Evolutionary conservation across 2,888 invertebrate species (phyloP), one percentile per base, ranked within the genome.

Genomic region (Troilus luridus): DNA sequence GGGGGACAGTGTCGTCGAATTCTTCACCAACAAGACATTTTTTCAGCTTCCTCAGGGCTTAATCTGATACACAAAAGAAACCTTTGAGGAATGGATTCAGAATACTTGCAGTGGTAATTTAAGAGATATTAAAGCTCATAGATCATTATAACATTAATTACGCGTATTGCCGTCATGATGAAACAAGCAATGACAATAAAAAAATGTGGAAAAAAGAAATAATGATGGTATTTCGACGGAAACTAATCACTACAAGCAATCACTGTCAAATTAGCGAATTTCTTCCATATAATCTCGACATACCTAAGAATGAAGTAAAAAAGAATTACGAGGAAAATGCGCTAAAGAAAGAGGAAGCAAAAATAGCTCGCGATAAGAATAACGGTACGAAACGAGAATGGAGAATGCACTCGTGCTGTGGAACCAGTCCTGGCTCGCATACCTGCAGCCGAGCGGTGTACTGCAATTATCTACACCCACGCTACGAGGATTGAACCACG

Each of bases 371-470:
- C 24, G 67, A 67, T 67, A 67, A 67, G 24, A 6, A 12, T 67
- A 67, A 67, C 67, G 67, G 67, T 67, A n/a, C 67, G 14, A 27
- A 27, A 14, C 67, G 67, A 27, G 67, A 67, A 67, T 27, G 67
- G 67, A 67, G 67, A 67, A 67, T 67, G 67, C 67, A 67, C 27
- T 67, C 67, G 67, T 67, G 67, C 67, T 24, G 24, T 24, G 24
- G 27, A 67, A 27, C 67, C 67, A 67, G 67, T 27, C 67, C 67
- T 67, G 24, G 24, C 67, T 67, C 67, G 67, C 67, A 67, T 67
- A 67, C 67, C 67, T 67, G 5, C 67, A 7, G 19, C 8, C 12
- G 3, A 7, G 19, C 8, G 24, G 3, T 14, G 12, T 27, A 67
- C 6, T 0, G 14, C 67, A 67, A 67, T 67, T 67, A 67, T 67